These are phyloP conservation scores for Aeoliscus strigatus DNA, from an alignment of 2,797 vertebrate genomes.

Conservation along the genomic window DNA sequence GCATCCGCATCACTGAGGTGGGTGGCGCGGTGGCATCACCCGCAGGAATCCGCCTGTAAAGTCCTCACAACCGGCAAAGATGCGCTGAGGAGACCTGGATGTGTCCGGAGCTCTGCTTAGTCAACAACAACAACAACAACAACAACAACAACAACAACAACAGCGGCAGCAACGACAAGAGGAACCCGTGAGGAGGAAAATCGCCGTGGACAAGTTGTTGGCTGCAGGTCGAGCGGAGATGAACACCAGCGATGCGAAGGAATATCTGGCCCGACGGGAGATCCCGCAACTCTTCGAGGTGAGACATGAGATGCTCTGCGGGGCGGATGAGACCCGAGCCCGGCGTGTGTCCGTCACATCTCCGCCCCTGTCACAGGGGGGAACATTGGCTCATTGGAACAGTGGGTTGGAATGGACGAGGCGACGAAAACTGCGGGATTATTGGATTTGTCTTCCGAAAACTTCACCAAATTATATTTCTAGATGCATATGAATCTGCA, in stretches of 20 bases:
- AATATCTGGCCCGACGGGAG: constrained; percentile 90
- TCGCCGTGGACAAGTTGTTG: constrained; percentile 46
- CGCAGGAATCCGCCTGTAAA: constrained; percentile 58
- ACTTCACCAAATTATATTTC: too few species aligned
- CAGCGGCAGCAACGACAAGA: constrained; percentile 28
- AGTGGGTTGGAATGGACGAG: too few species aligned
- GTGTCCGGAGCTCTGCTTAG: constrained; percentile 13
- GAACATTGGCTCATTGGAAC: too few species aligned
- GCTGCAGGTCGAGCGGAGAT: constrained; percentile 74
- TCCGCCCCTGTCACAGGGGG: too few species aligned
- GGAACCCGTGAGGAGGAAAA: neutral
- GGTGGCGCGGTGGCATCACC: constrained; percentile 41
- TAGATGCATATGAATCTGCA: too few species aligned
- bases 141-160: too few species aligned
- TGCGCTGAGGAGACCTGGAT: constrained; percentile 55
- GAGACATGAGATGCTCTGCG: too few species aligned
- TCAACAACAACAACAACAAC: too few species aligned
- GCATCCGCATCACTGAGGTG: constrained; percentile 38
- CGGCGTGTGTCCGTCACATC: too few species aligned
- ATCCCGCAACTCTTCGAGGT: constrained; percentile 98
- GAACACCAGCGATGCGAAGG: constrained; percentile 92
- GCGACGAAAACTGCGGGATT: too few species aligned
- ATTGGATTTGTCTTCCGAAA: too few species aligned
- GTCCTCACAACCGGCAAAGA: constrained; percentile 44
- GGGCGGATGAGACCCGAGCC: too few species aligned